Evolutionary conservation across 2,888 invertebrate species (phyloP).

Genomic region (Clunio marinus): DNA sequence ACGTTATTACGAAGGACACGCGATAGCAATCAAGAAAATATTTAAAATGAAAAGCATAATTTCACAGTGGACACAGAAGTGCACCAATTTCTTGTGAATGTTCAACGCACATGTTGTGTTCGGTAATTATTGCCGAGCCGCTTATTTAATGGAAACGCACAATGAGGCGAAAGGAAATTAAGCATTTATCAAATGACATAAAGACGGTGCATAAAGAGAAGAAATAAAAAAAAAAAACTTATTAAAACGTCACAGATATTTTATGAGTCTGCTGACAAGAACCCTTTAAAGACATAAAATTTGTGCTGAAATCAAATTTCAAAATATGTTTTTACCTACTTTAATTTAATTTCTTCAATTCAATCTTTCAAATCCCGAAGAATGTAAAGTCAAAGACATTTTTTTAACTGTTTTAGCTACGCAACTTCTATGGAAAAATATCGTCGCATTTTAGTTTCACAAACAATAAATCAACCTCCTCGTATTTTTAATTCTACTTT

Average conservation of each 20-base stretch:
- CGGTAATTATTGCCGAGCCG: background rate
- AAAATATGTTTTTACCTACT: background rate
- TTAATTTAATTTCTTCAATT: background rate
- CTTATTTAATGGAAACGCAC: conserved; percentile 6
- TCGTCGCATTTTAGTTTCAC: conserved; percentile 35
- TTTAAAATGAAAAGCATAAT: background rate
- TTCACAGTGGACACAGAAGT: conserved; percentile 21
- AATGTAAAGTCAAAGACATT: too few relatives aligned
- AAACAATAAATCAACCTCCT: conserved; percentile 32
- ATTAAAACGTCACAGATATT: conserved; percentile 38
- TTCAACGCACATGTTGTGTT: conserved; percentile 38
- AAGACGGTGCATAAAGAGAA: background rate
- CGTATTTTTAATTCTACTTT: background rate
- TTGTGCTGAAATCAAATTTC: background rate
- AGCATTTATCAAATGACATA: conserved; percentile 9
- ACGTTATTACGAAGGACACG: conserved; percentile 34
- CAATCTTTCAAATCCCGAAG: too few relatives aligned
- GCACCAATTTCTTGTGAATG: background rate
- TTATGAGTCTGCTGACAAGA: background rate
- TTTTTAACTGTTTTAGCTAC: background rate
- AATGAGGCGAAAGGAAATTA: conserved; percentile 7
- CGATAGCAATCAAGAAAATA: conserved; percentile 30
- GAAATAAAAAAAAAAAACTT: conserved; percentile 20
- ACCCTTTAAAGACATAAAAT: conserved; percentile 17
- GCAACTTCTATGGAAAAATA: conserved; percentile 12